Evolutionary conservation across 2,113 vertebrate genomes (phyloP), one percentile per base, ranked within the genome.

Genomic region (Thinocorus orbignyianus): DNA sequence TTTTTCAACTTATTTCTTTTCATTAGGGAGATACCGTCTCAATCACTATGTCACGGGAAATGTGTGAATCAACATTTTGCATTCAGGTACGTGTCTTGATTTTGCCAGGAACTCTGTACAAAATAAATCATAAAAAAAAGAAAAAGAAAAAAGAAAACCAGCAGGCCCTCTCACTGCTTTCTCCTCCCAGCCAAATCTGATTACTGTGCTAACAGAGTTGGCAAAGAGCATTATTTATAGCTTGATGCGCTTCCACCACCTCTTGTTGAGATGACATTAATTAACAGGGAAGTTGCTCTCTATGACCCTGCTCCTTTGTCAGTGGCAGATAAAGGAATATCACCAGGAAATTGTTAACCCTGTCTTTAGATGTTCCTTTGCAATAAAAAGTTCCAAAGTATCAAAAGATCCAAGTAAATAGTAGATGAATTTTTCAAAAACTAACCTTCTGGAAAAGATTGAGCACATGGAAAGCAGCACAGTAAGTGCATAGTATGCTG

Each of bases 51-150:
- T 92, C 97, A 83, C 68, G 0, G 60, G 96, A 97, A 89, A 86
- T 96, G 89, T 98, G 97, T 68, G 77, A 55, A 25, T 86, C 97
- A 70, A 86, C 94, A 42, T 41, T 97, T 93, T 98, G 97, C 80
- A 95, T 98, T 92, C 94, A 96, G 97, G 97, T 98, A 96, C 8
- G 78, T 82, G 28, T 72, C n/a, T 62, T 85, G 13, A 61, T 95
- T 92, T 90, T 86, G 20, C 62, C 39, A 49, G 24, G 16, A 92
- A 64, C 22, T 41, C 10, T 72, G 12, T 62, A 49, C 12, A 88
- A 92, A 91, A 73, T 52, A 65, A 79, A 44, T 66, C 1, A 70
- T 37, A 64, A 64, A 58, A 41, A 55, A 52, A 35, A n/a, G 11
- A 15, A 33, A 22, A 26, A 4, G 37, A 44, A 17, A 19, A 30